Evolutionary conservation across 2,888 invertebrate species (phyloP).

Genomic region (Hirtodrosophila duncani): DNA sequence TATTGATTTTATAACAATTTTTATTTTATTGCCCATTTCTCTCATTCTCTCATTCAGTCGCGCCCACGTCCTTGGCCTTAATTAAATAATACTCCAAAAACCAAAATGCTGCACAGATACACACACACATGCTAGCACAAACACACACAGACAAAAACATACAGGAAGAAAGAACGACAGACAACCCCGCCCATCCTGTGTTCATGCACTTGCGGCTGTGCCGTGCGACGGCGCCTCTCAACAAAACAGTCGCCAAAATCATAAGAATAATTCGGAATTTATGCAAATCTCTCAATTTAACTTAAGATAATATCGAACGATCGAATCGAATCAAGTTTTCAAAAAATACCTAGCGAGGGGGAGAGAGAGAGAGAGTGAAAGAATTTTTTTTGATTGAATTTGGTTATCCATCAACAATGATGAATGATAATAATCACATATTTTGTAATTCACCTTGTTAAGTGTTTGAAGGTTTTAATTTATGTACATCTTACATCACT

Average conservation of each 20-base stretch:
- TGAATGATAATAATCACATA: no score
- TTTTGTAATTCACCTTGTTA: constrained; percentile 50
- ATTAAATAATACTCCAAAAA: constrained; percentile 43
- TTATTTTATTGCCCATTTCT: constrained; percentile 10
- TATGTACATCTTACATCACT: no score
- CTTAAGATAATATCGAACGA: constrained; percentile 30
- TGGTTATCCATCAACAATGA: no score
- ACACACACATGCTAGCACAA: neutral
- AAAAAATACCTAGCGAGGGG: constrained; percentile 31
- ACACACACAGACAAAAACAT: constrained; percentile 10
- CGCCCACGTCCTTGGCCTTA: constrained; percentile 31
- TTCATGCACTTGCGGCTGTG: constrained; percentile 58
- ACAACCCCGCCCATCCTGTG: no score
- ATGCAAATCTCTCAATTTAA: constrained; percentile 50
- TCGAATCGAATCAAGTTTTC: constrained; percentile 28
- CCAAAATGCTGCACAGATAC: constrained; percentile 19
- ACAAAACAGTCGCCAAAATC: constrained; percentile 60
- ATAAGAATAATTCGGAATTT: constrained; percentile 54
- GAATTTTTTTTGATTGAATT: constrained; percentile 44
- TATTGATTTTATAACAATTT: neutral
- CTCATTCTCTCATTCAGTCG: constrained; percentile 21
- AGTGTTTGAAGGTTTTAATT: constrained; percentile 35
- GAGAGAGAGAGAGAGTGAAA: no score
- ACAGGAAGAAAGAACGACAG: constrained; percentile 12
- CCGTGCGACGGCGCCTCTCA: constrained; percentile 41